A percentile compares a stretch with the other conserved stretches of the same genome.
phyloP scores from a whole-genome alignment of 2,888 invertebrate species.

The Ypsolopha scabrella region DNA sequence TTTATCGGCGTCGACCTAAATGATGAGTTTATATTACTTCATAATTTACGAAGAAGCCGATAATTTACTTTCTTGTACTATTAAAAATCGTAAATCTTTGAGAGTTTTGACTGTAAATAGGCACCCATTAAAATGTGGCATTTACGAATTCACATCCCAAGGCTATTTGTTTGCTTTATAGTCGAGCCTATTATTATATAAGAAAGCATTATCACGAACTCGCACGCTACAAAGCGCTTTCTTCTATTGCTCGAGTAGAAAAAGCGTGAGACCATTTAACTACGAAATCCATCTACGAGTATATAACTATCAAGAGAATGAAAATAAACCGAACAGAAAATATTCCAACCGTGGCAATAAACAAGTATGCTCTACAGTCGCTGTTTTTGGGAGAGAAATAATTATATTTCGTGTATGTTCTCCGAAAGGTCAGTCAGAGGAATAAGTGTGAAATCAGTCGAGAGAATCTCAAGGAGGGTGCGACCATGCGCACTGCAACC shows the following conservation, averaged over 20 bases:
- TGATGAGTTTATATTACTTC: too few relatives aligned
- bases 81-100: too few relatives aligned
- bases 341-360: too few relatives aligned
- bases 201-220: background rate
- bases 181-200: background rate
- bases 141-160: background rate
- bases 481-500: constrained; percentile 54
- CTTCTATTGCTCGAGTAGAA: background rate
- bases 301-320: background rate
- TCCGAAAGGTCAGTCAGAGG: constrained; percentile 10
- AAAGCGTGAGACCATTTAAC: constrained; percentile 1
- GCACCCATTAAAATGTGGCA: too few relatives aligned
- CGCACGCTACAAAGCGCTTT: background rate
- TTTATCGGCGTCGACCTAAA: too few relatives aligned
- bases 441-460: constrained; percentile 50
- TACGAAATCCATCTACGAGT: background rate
- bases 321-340: background rate
- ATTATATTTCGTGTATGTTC: too few relatives aligned
- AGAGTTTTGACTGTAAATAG: too few relatives aligned
- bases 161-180: background rate
- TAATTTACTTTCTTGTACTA: too few relatives aligned
- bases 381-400: too few relatives aligned
- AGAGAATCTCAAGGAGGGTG: constrained; percentile 26
- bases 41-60: too few relatives aligned
- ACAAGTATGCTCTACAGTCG: too few relatives aligned